Evolutionary conservation across 2,113 vertebrate genomes (phyloP).

Genomic region (Xiphorhynchus elegans): DNA sequence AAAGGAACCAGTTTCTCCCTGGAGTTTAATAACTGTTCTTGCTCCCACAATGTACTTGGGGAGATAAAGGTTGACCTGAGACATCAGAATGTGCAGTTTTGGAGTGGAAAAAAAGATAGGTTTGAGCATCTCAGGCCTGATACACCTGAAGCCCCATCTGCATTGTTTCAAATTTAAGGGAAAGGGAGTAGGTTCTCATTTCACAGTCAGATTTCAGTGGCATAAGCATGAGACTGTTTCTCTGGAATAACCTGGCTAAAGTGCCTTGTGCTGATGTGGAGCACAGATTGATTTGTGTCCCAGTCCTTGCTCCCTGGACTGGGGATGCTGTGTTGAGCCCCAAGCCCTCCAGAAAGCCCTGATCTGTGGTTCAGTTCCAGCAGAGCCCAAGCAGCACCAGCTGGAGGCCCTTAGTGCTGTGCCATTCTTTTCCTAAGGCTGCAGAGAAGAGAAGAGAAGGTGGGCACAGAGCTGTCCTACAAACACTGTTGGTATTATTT

Average conservation of each 20-base stretch:
- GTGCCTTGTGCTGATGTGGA: not conserved
- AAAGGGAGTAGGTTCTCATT: not conserved
- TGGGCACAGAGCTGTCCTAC: not conserved
- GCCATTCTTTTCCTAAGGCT: not conserved
- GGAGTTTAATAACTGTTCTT: conserved; percentile 30
- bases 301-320: not conserved
- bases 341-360: not conserved
- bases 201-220: not conserved
- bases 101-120: not conserved
- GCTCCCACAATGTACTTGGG: not conserved
- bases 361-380: not conserved
- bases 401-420: not conserved
- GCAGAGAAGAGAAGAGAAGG: not conserved
- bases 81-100: not conserved
- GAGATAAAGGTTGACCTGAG: not conserved
- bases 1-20: conserved; percentile 20
- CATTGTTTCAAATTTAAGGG: not conserved
- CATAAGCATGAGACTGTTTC: not conserved
- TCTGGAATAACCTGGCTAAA: not conserved
- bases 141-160: not conserved
- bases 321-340: not conserved
- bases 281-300: not conserved
- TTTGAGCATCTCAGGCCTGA: not conserved
- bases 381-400: not conserved
- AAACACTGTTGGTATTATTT: not conserved